Conservation (phyloP, 2,113 vertebrate species). For the Rhabdornis inornatus region DNA sequence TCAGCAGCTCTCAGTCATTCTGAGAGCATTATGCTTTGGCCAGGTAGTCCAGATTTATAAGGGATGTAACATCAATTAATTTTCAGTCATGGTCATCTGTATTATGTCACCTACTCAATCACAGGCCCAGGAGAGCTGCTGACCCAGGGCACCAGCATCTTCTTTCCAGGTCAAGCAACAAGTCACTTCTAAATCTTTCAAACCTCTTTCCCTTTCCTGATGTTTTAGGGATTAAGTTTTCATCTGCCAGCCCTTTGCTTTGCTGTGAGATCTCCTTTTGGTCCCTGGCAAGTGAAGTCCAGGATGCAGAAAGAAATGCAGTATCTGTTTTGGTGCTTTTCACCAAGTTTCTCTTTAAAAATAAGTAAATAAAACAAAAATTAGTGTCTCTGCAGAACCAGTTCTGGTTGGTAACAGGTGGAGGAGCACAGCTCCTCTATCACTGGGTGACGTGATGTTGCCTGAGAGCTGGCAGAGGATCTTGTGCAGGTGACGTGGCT, state of each 20-base stretch:
- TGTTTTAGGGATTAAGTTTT: not conserved
- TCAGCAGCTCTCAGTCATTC: constrained; percentile 26
- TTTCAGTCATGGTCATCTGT: not conserved
- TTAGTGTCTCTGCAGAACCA: not conserved
- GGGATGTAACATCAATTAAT: constrained; percentile 38
- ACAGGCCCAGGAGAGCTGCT: not conserved
- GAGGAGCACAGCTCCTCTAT: not conserved
- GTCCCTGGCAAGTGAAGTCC: not conserved
- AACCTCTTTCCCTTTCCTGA: not conserved
- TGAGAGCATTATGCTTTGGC: not conserved
- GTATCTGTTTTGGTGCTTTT: not conserved
- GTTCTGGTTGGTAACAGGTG: not conserved
- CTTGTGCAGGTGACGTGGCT: not conserved
- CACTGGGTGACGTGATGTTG: not conserved
- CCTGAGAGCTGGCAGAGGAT: not conserved
- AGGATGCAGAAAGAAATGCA: not conserved
- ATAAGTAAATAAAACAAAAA: not conserved
- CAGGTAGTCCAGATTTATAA: constrained; percentile 28
- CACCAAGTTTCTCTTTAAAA: not conserved
- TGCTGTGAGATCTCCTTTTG: not conserved
- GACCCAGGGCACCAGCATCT: not conserved
- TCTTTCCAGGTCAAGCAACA: constrained; percentile 11
- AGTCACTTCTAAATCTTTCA: constrained; percentile 17
- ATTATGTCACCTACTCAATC: constrained; percentile 27
- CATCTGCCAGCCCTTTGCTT: not conserved